phyloP scores from a whole-genome alignment of 2,113 vertebrate species.

The Gymnogyps californianus region DNA sequence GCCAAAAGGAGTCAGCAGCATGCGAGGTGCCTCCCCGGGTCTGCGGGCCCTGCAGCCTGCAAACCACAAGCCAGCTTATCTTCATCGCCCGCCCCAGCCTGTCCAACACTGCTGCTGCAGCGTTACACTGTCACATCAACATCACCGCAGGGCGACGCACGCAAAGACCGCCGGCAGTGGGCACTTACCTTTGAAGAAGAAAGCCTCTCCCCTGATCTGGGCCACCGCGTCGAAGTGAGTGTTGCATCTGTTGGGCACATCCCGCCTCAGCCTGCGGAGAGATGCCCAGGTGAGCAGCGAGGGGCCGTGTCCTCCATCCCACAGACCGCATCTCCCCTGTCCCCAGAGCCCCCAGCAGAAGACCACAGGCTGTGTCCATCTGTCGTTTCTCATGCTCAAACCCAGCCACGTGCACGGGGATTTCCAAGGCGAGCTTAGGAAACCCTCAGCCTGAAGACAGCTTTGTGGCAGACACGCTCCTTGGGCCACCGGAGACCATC shows the following conservation, averaged over 20 bases:
- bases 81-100: background rate
- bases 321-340: rapidly evolving
- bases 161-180: rapidly evolving
- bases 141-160: rapidly evolving
- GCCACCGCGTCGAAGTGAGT: conserved; percentile 92
- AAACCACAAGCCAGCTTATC: background rate
- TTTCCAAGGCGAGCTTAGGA: background rate
- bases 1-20: background rate
- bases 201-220: conserved; percentile 96
- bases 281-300: background rate
- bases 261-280: conserved; percentile 75
- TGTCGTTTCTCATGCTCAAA: background rate
- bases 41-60: background rate
- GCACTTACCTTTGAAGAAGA: conserved; percentile 94
- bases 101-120: rapidly evolving
- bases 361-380: background rate
- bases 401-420: rapidly evolving
- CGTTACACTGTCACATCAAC: rapidly evolving
- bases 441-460: background rate
- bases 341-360: background rate
- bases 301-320: background rate
- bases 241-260: conserved; percentile 87
- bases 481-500: rapidly evolving
- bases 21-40: background rate
- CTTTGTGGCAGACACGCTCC: background rate